These are phyloP conservation scores for Scelioninae gen. 1 DNA, from an alignment of 2,888 invertebrate genomes.

Conservation along the genomic window DNA sequence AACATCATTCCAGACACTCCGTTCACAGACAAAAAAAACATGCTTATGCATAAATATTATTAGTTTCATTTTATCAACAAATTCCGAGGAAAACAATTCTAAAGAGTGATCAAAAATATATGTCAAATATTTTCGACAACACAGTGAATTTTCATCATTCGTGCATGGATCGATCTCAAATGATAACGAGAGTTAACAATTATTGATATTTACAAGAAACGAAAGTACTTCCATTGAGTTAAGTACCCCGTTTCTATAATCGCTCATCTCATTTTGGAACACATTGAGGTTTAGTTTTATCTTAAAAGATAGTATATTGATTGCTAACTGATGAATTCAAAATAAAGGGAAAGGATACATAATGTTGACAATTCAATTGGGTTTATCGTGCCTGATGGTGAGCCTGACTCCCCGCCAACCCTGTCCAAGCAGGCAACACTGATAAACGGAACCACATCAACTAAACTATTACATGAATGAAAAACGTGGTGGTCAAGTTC, in stretches of 20 bases:
- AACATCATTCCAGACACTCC: background rate
- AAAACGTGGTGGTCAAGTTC: constrained; percentile 61
- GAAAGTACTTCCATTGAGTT: constrained; percentile 71
- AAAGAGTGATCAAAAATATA: constrained; percentile 4
- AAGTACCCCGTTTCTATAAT: constrained; percentile 56
- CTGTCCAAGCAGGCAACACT: constrained; percentile 84
- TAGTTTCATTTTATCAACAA: background rate
- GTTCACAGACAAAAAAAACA: constrained; percentile 1
- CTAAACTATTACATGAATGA: constrained; percentile 38
- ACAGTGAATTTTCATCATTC: constrained; percentile 31
- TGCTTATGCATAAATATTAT: background rate
- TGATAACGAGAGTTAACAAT: constrained; percentile 21
- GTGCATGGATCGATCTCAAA: constrained; percentile 30
- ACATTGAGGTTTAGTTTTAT: constrained; percentile 8
- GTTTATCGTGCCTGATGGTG: constrained; percentile 84
- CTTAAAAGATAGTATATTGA: constrained; percentile 11
- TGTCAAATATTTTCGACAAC: constrained; percentile 1
- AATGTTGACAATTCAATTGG: constrained; percentile 80
- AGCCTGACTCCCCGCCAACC: constrained; percentile 84
- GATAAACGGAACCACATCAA: constrained; percentile 78
- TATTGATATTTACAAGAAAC: constrained; percentile 72
- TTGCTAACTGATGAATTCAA: constrained; percentile 66
- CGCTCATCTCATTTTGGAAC: background rate
- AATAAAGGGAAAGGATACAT: constrained; percentile 73
- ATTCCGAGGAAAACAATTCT: background rate